Evolutionary conservation across 2,888 invertebrate species (phyloP).

Genomic region (Clunio marinus): DNA sequence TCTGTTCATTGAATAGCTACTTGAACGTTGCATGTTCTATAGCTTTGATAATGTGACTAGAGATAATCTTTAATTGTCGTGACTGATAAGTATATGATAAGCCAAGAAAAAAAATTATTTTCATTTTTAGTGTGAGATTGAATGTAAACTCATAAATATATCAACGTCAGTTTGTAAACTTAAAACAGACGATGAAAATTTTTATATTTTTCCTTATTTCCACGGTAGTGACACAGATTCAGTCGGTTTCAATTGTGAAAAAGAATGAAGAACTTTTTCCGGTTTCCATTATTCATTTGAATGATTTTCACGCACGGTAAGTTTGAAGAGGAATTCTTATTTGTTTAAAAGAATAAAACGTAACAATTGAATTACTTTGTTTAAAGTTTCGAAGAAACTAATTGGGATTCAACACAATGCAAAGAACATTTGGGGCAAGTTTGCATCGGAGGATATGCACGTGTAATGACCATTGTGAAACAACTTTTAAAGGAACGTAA

Average conservation of each 20-base stretch:
- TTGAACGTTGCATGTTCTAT: too few relatives aligned
- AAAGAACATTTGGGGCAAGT: constrained; percentile 50
- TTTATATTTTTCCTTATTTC: neutral
- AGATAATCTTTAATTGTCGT: too few relatives aligned
- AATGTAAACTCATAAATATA: too few relatives aligned
- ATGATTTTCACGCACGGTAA: constrained; percentile 40
- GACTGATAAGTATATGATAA: too few relatives aligned
- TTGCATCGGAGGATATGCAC: constrained; percentile 68
- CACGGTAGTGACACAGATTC: neutral
- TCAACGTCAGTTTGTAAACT: too few relatives aligned
- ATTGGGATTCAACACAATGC: constrained; percentile 56
- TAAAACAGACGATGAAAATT: neutral
- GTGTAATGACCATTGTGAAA: constrained; percentile 58
- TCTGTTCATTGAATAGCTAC: too few relatives aligned
- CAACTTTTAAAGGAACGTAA: constrained; percentile 51
- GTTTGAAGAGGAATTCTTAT: too few relatives aligned
- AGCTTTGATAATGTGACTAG: too few relatives aligned
- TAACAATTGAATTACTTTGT: too few relatives aligned
- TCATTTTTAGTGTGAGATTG: too few relatives aligned
- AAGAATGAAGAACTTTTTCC: constrained; percentile 3
- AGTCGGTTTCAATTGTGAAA: neutral
- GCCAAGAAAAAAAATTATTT: too few relatives aligned
- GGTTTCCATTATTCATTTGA: constrained; percentile 24
- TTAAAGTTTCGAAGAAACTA: constrained; percentile 61
- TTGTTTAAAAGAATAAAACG: too few relatives aligned